Evolutionary conservation across 2,888 invertebrate species (phyloP), one percentile per base, ranked within the genome.

Genomic region (Nowickia ferox): DNA sequence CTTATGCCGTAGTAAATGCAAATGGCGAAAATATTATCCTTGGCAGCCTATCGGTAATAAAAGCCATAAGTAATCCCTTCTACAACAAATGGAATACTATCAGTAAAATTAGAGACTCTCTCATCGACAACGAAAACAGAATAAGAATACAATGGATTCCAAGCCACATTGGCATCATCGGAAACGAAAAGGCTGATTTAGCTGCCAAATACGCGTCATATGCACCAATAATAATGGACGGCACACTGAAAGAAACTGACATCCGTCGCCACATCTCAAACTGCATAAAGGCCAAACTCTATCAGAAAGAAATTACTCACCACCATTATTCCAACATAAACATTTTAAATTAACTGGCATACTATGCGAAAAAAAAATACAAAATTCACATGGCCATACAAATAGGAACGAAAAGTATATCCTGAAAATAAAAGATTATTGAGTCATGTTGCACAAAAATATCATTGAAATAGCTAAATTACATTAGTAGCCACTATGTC

Each of bases 91-190:
- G 55, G 57, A 71, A 57, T 2, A 57, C 11, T 6, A 44, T 71
- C 11, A 22, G 17, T 9, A 15, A 22, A 17, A 71, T 55, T 15
- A 53, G 69, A n/a, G 42, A 55, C 9, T 15, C 10, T 22, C 22
- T 22, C 22, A 22, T 22, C 22, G 22, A 22, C 22, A 22, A 22
- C 22, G 22, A 55, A 22, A 22, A 42, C 42, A 19, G 42, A 69
- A 19, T 57, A 55, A 71, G 22, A 57, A 38, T 71, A 9, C 22
- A 44, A 42, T 71, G 71, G 22, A 22, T 71, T 10, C 71, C 57
- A 4, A 55, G 57, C n/a, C 42, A 71, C 10, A 42, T 57, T 5
- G 57, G 57, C 9, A 71, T 71, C 11, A 15, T 8, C 17, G 55
- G 53, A 1, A 69, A 69, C 15, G 40, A 69, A 69, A 38, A 68